Evolutionary conservation across 2,797 vertebrate genomes (phyloP), one percentile per base, ranked within the genome.

Genomic region (Antennarius maculatus): DNA sequence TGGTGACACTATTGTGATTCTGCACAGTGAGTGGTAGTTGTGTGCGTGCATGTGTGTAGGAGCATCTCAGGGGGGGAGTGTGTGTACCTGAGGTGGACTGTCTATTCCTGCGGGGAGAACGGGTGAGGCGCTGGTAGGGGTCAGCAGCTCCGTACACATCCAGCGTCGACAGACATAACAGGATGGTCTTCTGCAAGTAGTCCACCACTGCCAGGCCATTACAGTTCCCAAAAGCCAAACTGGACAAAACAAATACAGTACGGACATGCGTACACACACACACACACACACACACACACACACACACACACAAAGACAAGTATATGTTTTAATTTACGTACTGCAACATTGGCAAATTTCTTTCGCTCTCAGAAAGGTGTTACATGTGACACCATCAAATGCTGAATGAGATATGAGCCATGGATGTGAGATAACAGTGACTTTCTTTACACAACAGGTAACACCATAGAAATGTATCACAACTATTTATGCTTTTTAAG

Each of bases 181-280:
- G 81, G 42, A 97, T 79, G 45, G 90, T 96, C 93, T 96, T 99
- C 94, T 99, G 97, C 80, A 98, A 93, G 84, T 96, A 98, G 93
- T 99, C 97, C 89, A 99, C 95, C 68, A 99, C 93, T 0, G 93
- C 96, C 64, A 99, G 91, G 66, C 97, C 97, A 67, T 93, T 97
- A 87, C 95, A 95, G 88, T 97, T 99, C 72, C 98, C 97, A 89
- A 99, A 94, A 59, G 97, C 96, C 91, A 99, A 90, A 75, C 98
- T 99, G 84, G 54, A 80, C 42, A 7, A 39, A 17, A 58, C 61
- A 66, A 48, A 64, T 58, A 62, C 41, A 43, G 27, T 37, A 55
- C 66, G 37, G 27, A 75, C 47, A 48, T 49, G 68, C 14, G 9
- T 18, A 56, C 41, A 73, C 49, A 71, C 0, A 52, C 29, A 69